Evolutionary conservation across 2,113 vertebrate species (phyloP).

Genomic region (Corythaixoides concolor): DNA sequence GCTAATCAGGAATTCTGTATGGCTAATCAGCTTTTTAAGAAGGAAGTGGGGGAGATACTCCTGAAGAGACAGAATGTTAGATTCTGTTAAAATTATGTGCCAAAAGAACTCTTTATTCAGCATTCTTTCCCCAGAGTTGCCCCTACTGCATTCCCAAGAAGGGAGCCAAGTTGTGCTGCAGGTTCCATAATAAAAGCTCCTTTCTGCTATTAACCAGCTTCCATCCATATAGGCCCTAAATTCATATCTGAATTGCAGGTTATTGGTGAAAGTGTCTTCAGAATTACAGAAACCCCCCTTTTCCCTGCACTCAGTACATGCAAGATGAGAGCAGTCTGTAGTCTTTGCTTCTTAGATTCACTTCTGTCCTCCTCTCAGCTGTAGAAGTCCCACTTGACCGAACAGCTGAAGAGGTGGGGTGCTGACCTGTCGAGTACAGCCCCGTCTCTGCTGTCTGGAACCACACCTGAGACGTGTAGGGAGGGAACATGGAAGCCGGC

Average conservation of each 20-base stretch:
- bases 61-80: background rate
- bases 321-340: slow-evolving; percentile 3
- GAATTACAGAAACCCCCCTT: background rate
- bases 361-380: background rate
- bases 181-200: slow-evolving; percentile 12
- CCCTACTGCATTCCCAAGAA: background rate
- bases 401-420: background rate
- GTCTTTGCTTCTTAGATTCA: background rate
- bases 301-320: background rate
- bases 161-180: slow-evolving; percentile 1
- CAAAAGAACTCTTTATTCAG: slow-evolving; percentile 35
- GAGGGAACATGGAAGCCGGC: background rate
- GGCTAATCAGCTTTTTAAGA: background rate
- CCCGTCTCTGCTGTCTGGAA: background rate
- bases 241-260: background rate
- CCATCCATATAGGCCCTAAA: background rate
- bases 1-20: background rate
- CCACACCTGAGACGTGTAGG: background rate
- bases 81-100: slow-evolving; percentile 45
- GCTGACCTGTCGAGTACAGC: background rate
- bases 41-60: background rate
- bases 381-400: background rate
- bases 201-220: slow-evolving; percentile 10
- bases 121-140: background rate
- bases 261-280: background rate